Percentiles rank a stretch among this genome's conserved stretches.
Evolutionary conservation across 2,888 invertebrate genomes (phyloP).

Genomic region (Limnephilus lunatus): DNA sequence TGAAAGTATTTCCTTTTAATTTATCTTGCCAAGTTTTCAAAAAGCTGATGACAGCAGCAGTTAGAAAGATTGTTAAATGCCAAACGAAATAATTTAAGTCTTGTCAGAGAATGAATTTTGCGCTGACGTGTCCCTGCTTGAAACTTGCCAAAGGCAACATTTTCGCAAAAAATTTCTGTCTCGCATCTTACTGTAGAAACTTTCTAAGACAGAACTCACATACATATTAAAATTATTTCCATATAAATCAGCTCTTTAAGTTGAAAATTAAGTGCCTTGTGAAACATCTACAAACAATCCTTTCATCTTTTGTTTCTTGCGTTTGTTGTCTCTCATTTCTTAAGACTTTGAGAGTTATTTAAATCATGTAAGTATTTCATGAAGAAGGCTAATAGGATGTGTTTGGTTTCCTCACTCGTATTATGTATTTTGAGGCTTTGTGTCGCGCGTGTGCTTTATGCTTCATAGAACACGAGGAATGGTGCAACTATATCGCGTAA

Average conservation of each 20-base stretch:
- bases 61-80: neutral
- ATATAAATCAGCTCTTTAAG: neutral
- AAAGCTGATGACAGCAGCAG: neutral
- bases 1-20: neutral
- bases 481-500: neutral
- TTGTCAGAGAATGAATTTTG: neutral
- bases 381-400: neutral
- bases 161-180: neutral
- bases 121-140: neutral
- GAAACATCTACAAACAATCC: neutral
- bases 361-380: neutral
- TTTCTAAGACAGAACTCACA: neutral
- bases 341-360: neutral
- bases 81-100: neutral
- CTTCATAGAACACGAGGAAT: neutral
- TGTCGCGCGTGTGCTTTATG: neutral
- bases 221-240: neutral
- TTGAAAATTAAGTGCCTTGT: neutral
- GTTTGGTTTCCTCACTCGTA: neutral
- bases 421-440: neutral
- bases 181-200: neutral
- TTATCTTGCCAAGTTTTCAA: neutral
- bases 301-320: constrained; percentile 6
- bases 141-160: neutral
- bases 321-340: neutral